Percentiles rank a stretch among this genome's conserved stretches.
These are phyloP conservation scores for Oplegnathus fasciatus DNA, from an alignment of 2,113 vertebrate genomes.

Conservation along the genomic window DNA sequence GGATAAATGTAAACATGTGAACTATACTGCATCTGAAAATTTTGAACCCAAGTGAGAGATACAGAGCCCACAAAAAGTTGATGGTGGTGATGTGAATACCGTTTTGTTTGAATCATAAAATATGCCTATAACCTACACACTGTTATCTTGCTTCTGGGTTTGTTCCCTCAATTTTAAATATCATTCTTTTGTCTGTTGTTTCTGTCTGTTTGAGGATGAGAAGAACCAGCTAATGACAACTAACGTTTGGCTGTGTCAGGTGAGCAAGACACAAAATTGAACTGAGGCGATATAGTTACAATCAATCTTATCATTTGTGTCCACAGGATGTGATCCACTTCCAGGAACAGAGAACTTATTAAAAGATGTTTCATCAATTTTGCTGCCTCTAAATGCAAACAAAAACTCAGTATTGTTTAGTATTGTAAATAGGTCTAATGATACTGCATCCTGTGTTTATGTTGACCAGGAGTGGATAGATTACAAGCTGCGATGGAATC, in stretches of 20 bases:
- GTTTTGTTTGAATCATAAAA: not conserved
- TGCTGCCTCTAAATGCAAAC: not conserved
- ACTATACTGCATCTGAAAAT: not conserved
- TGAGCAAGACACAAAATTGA: constrained; percentile 45
- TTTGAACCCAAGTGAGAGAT: too few species aligned
- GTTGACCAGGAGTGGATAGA: constrained; percentile 92
- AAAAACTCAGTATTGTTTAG: not conserved
- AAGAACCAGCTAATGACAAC: constrained; percentile 99
- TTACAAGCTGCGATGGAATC: constrained; percentile 94
- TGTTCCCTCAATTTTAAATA: not conserved
- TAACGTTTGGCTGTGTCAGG: constrained; percentile 93
- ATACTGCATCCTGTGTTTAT: not conserved
- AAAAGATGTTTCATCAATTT: not conserved
- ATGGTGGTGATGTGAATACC: not conserved
- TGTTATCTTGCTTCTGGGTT: not conserved
- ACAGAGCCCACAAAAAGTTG: too few species aligned
- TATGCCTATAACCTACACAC: not conserved
- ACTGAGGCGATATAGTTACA: not conserved
- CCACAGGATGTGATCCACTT: not conserved
- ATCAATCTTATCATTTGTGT: not conserved
- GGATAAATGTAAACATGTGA: not conserved
- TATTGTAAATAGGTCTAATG: not conserved
- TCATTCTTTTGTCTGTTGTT: constrained; percentile 4
- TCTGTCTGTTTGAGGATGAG: constrained; percentile 88
- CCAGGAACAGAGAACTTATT: not conserved